phyloP scores from a whole-genome alignment of 2,888 invertebrate genomes.

The Tanypteryx hageni region DNA sequence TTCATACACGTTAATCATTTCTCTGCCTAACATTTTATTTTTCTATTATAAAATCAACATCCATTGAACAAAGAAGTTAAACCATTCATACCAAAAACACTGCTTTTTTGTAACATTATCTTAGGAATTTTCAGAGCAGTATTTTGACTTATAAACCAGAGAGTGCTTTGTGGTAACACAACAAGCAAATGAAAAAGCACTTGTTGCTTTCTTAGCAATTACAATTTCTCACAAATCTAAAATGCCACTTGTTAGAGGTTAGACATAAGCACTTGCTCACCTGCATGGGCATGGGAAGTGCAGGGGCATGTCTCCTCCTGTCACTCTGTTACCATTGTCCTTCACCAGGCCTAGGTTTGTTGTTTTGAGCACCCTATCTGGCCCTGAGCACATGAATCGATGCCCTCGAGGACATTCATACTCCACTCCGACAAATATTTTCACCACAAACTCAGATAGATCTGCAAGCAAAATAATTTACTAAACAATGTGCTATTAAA shows the following conservation, averaged over 20 bases:
- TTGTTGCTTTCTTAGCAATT: background rate
- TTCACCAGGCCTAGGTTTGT: conserved; percentile 84
- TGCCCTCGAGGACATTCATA: conserved; percentile 99
- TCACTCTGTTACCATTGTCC: conserved; percentile 90
- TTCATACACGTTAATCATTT: too few relatives aligned
- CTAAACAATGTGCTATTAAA: too few relatives aligned
- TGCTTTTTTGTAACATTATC: too few relatives aligned
- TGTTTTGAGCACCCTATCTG: conserved; percentile 88
- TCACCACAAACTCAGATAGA: conserved; percentile 83
- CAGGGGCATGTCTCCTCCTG: conserved; percentile 92
- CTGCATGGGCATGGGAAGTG: conserved; percentile 91
- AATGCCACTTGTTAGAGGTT: background rate
- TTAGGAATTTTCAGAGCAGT: background rate
- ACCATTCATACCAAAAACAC: too few relatives aligned
- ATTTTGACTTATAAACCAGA: background rate
- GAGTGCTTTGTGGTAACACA: too few relatives aligned
- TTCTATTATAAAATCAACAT: too few relatives aligned
- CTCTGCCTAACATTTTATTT: too few relatives aligned
- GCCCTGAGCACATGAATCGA: conserved; percentile 92
- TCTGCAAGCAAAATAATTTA: conserved; percentile 66
- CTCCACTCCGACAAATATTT: conserved; percentile 96
- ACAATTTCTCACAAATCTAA: background rate
- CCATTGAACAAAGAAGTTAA: too few relatives aligned
- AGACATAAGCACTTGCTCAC: conserved; percentile 73
- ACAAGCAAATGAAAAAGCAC: background rate